These are phyloP conservation scores for Caenorhabditis parvicauda DNA, from an alignment of 2,888 invertebrate genomes.

Conservation along the genomic window DNA sequence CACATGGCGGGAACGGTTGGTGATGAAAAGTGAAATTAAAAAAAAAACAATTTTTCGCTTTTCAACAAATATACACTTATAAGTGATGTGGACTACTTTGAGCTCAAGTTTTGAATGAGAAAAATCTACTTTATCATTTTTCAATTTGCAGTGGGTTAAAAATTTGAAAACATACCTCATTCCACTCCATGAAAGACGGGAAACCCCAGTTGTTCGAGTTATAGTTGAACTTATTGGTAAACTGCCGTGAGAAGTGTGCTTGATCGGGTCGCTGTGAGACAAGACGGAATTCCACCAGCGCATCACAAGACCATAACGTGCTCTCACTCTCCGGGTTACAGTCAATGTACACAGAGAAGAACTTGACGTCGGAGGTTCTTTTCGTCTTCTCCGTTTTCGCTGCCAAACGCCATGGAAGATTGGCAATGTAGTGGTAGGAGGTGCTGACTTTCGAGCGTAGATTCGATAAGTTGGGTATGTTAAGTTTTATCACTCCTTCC, in stretches of 20 bases:
- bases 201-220: slow-evolving; percentile 62
- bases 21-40: too few relatives aligned
- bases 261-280: slow-evolving; percentile 25
- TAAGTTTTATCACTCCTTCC: slow-evolving; percentile 43
- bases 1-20: too few relatives aligned
- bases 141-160: too few relatives aligned
- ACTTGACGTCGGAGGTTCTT: slow-evolving; percentile 50
- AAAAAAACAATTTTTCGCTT: too few relatives aligned
- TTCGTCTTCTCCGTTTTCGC: slow-evolving; percentile 60
- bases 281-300: slow-evolving; percentile 45
- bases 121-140: too few relatives aligned
- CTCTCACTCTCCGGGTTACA: slow-evolving; percentile 60
- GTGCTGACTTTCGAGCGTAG: slow-evolving; percentile 45
- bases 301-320: slow-evolving; percentile 60
- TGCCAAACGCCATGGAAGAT: slow-evolving; percentile 56
- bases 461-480: slow-evolving; percentile 38
- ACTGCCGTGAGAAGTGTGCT: slow-evolving; percentile 45
- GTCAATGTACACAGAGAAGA: slow-evolving; percentile 61
- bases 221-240: slow-evolving; percentile 60
- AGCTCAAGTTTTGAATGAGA: too few relatives aligned
- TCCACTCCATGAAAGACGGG: slow-evolving; percentile 59
- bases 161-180: slow-evolving; percentile 18
- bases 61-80: too few relatives aligned
- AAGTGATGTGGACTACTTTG: too few relatives aligned
- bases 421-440: slow-evolving; percentile 45